These are phyloP conservation scores for Telenomus remus DNA, from an alignment of 1,140 invertebrate genomes.

Conservation along the genomic window DNA sequence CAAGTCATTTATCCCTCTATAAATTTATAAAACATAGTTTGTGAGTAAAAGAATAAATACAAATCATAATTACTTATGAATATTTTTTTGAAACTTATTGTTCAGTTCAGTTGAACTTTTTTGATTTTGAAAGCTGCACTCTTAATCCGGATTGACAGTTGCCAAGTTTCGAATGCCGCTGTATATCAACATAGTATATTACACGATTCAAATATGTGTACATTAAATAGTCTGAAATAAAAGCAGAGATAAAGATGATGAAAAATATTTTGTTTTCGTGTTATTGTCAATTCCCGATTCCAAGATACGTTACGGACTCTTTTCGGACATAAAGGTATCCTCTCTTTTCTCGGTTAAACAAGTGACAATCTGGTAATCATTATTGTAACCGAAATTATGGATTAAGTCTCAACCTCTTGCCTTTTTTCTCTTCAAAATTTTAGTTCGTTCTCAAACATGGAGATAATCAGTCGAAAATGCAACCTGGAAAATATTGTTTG, in stretches of 20 bases:
- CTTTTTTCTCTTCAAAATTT: not conserved
- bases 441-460: not conserved
- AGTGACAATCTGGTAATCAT: slow-evolving; percentile 25
- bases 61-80: not conserved
- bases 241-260: slow-evolving; percentile 56
- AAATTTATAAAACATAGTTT: not conserved
- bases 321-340: not conserved
- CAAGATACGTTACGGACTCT: slow-evolving; percentile 15
- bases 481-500: not conserved
- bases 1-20: not conserved
- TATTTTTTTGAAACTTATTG: not conserved
- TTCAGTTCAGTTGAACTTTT: not conserved
- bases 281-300: slow-evolving; percentile 20
- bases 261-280: slow-evolving; percentile 36
- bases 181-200: slow-evolving; percentile 53
- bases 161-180: slow-evolving; percentile 58
- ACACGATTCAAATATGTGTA: slow-evolving; percentile 57
- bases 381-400: not conserved
- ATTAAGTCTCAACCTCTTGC: not conserved
- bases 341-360: slow-evolving; percentile 22
- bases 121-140: slow-evolving; percentile 53
- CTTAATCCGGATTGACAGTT: slow-evolving; percentile 54
- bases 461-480: no score
- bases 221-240: slow-evolving; percentile 54
- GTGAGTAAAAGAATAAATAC: no score